phyloP scores from a whole-genome alignment of 2,113 vertebrate species.

The Hippoglossus stenolepis region DNA sequence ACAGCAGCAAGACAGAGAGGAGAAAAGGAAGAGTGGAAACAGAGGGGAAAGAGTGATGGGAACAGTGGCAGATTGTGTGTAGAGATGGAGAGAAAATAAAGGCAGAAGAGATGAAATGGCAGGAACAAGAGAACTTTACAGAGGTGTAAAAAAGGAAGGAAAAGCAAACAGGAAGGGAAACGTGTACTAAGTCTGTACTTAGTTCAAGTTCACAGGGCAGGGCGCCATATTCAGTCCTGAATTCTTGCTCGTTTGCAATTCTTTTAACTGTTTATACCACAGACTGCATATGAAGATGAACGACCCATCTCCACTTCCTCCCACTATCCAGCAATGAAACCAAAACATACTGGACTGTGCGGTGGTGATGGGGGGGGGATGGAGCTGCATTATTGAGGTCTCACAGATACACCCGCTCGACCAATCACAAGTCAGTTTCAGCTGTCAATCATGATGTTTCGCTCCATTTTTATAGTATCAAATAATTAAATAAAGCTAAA shows the following conservation, averaged over 20 bases:
- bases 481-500: too few relatives aligned
- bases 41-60: slow-evolving; percentile 34
- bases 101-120: neutral
- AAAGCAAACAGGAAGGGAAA: slow-evolving; percentile 54
- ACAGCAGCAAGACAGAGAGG: slow-evolving; percentile 25
- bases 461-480: too few relatives aligned
- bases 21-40: slow-evolving; percentile 57
- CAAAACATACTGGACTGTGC: too few relatives aligned
- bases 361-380: too few relatives aligned
- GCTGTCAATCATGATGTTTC: too few relatives aligned
- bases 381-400: too few relatives aligned
- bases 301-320: neutral
- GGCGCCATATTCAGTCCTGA: slow-evolving; percentile 3
- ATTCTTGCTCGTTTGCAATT: neutral
- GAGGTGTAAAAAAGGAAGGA: slow-evolving; percentile 19
- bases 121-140: slow-evolving; percentile 14
- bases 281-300: neutral
- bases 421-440: too few relatives aligned
- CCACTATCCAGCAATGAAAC: too few relatives aligned
- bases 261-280: neutral
- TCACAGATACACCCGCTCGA: too few relatives aligned
- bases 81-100: neutral
- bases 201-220: slow-evolving; percentile 1
- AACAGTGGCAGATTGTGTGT: slow-evolving; percentile 15
- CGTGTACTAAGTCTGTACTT: slow-evolving; percentile 8